Conservation (phyloP, 2,888 invertebrate genomes). For the Gymnocheta viridis region DNA sequence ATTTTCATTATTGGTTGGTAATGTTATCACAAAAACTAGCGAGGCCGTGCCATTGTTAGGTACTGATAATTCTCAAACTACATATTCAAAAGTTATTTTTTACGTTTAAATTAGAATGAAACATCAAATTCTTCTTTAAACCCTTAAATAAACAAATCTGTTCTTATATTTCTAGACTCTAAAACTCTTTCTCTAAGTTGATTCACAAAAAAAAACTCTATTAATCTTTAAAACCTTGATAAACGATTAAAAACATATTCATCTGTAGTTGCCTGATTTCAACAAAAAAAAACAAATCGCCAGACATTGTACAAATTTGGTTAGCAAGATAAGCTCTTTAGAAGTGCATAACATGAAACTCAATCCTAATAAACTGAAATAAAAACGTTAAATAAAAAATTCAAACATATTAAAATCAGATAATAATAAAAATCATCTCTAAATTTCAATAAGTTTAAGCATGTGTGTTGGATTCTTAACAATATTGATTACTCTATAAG, state of each 20-base stretch:
- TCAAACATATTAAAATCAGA: neutral
- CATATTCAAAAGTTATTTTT: constrained; percentile 42
- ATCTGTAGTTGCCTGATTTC: constrained; percentile 58
- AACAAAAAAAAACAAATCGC: neutral
- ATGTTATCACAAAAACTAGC: constrained; percentile 99
- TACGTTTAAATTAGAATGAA: constrained; percentile 38
- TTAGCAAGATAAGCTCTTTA: constrained; percentile 16
- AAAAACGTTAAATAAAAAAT: constrained; percentile 3
- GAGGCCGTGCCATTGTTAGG: constrained; percentile 99
- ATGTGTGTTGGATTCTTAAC: constrained; percentile 24
- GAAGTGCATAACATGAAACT: constrained; percentile 19
- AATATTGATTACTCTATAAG: neutral
- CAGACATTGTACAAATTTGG: neutral
- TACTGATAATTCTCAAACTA: constrained; percentile 80
- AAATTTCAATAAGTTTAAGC: constrained; percentile 32
- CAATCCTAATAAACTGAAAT: neutral
- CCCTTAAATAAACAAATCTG: constrained; percentile 24
- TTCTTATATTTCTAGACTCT: constrained; percentile 44
- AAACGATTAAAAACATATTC: constrained; percentile 30
- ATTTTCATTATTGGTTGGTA: constrained; percentile 99
- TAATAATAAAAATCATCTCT: neutral
- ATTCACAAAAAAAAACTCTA: constrained; percentile 31
- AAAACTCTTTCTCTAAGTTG: constrained; percentile 41
- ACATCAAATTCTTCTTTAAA: constrained; percentile 30
- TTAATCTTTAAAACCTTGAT: constrained; percentile 18